Conservation (phyloP, 2,888 invertebrate genomes). For the Theretra japonica region DNA sequence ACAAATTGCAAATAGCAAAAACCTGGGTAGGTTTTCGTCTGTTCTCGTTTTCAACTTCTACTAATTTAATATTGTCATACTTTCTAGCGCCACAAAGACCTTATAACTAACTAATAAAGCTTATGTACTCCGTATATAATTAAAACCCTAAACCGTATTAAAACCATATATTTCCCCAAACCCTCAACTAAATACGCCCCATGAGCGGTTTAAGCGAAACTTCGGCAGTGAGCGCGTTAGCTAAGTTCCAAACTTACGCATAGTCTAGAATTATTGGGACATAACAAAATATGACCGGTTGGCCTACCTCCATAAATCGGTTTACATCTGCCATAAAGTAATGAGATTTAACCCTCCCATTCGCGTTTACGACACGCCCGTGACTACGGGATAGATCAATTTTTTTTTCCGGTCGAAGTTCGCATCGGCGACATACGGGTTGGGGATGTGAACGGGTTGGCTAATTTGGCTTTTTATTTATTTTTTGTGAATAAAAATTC, state of each 20-base stretch:
- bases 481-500: background rate
- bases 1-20: too few species aligned
- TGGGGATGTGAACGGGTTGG: background rate
- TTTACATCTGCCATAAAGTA: constrained; percentile 82
- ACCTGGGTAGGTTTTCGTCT: too few species aligned
- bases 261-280: constrained; percentile 72
- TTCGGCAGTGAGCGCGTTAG: constrained; percentile 45
- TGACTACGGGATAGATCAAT: constrained; percentile 69
- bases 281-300: constrained; percentile 77
- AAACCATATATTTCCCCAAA: constrained; percentile 33
- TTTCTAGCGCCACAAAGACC: too few species aligned
- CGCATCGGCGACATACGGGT: constrained; percentile 31
- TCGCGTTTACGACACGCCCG: constrained; percentile 74
- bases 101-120: too few species aligned
- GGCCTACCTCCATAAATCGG: constrained; percentile 76
- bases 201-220: constrained; percentile 53
- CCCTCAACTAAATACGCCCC: constrained; percentile 29
- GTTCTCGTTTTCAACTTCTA: too few species aligned
- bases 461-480: background rate
- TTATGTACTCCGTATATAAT: background rate
- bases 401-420: constrained; percentile 47
- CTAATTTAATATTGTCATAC: too few species aligned
- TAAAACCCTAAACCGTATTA: background rate
- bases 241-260: constrained; percentile 44
- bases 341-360: constrained; percentile 81